Evolutionary conservation across 2,888 invertebrate genomes (phyloP).

Genomic region (Strigamia transsilvanica): DNA sequence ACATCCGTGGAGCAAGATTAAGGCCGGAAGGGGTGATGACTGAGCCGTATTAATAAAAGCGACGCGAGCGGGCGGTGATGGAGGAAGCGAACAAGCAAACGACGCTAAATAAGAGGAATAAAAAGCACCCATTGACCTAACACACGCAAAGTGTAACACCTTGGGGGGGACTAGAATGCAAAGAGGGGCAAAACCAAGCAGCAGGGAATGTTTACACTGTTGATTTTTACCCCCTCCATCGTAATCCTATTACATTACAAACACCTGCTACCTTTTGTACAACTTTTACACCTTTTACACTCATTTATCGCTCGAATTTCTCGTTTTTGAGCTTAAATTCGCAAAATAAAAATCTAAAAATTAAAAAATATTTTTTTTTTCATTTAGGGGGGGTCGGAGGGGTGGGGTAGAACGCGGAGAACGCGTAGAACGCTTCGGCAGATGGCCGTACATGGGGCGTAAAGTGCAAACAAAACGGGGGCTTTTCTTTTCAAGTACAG

Average conservation of each 20-base stretch:
- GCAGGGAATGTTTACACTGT: conserved; percentile 34
- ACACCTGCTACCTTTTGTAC: neutral
- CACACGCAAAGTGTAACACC: neutral
- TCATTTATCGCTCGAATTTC: too few relatives aligned
- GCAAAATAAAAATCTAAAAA: too few relatives aligned
- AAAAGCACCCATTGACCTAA: conserved; percentile 17
- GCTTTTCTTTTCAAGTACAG: neutral
- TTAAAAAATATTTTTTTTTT: neutral
- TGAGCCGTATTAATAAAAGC: conserved; percentile 26
- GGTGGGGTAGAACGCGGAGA: neutral
- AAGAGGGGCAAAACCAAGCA: neutral
- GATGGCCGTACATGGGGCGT: neutral
- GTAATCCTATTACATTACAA: conserved; percentile 29
- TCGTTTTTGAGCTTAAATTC: too few relatives aligned
- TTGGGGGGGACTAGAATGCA: neutral
- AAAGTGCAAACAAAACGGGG: conserved; percentile 1
- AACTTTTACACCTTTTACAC: neutral
- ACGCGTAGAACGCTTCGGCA: neutral
- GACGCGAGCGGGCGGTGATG: neutral
- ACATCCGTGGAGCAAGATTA: conserved; percentile 5
- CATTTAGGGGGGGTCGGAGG: neutral
- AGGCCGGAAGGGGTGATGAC: conserved; percentile 34
- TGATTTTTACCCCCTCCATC: conserved; percentile 31
- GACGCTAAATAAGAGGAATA: neutral
- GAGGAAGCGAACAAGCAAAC: neutral